Evolutionary conservation across 2,113 vertebrate species (phyloP), one percentile per base, ranked within the genome.

Genomic region (Bothrops jararaca): DNA sequence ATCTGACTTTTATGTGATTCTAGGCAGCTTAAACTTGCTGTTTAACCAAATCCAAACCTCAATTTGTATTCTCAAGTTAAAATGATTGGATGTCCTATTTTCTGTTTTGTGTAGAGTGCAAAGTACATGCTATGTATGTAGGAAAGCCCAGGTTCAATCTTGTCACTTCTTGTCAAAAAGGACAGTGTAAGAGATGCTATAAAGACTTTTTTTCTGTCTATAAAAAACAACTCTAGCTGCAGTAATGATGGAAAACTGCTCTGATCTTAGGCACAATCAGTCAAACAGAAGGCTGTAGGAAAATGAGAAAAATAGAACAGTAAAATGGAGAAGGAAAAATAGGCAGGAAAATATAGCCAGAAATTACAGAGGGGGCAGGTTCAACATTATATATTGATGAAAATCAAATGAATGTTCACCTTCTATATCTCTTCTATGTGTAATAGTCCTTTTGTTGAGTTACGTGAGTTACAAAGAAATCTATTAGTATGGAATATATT

Each of bases 401-500:
- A 86, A 85, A 22, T 29, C 4, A 53, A 22, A n/a, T 15, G 56
- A 15, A 53, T 52, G 12, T 60, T 87, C 50, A 22, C 13, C 12
- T 34, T 58, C 42, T 26, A 6, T 12, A 34, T 54, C 34, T 56
- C 8, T 11, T 85, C 6, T 58, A 57, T 85, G 24, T 45, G 4
- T 10, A 58, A 86, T 24, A 29, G 3, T 1, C 45, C 29, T 69
- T n/a, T n/a, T 7, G 29, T 29, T 80, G 53, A 88, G 8, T 23
- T 15, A 56, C 26, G 23, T 45, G 3, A 45, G 85, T 56, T 29
- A 92, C 1, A 74, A 88, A 69, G 42, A 48, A 53, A 50, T 13
- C 18, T 92, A 54, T 58, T 96, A 80, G 86, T 74, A 13, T 45
- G 53, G 93, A 96, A 93, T 86, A 92, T 90, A 86, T 88, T 5